Evolutionary conservation across 2,797 vertebrate genomes (phyloP).

Genomic region (Linurgus olivaceus): DNA sequence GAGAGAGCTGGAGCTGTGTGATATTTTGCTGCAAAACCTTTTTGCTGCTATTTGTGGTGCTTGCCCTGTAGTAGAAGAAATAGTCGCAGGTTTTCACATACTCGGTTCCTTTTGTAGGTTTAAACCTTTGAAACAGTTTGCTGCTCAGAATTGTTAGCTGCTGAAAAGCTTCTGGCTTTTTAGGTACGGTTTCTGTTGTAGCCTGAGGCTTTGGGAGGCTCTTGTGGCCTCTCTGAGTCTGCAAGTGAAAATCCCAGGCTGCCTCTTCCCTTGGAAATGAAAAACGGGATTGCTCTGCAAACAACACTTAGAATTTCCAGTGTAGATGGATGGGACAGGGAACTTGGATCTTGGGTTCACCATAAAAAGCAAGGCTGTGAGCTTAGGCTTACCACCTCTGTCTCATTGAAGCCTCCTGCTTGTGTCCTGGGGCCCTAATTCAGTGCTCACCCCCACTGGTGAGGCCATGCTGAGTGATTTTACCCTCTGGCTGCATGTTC

Average conservation of each 20-base stretch:
- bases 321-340: neutral
- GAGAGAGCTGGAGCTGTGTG: neutral
- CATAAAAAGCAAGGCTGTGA: neutral
- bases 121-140: neutral
- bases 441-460: rapidly evolving
- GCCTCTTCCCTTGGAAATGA: neutral
- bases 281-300: neutral
- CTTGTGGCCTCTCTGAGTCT: neutral
- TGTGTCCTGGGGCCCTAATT: neutral
- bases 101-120: neutral
- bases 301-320: neutral
- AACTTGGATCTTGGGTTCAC: neutral
- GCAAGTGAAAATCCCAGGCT: neutral
- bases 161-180: neutral
- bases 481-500: neutral
- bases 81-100: neutral
- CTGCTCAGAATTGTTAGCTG: neutral
- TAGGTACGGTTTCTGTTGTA: neutral
- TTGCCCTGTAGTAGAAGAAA: neutral
- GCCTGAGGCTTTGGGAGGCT: neutral
- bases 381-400: neutral
- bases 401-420: neutral
- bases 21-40: constrained; percentile 21
- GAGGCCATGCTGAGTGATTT: neutral
- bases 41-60: constrained; percentile 48